These are phyloP conservation scores for Oceanites oceanicus DNA, from an alignment of 2,113 vertebrate genomes.

Conservation along the genomic window DNA sequence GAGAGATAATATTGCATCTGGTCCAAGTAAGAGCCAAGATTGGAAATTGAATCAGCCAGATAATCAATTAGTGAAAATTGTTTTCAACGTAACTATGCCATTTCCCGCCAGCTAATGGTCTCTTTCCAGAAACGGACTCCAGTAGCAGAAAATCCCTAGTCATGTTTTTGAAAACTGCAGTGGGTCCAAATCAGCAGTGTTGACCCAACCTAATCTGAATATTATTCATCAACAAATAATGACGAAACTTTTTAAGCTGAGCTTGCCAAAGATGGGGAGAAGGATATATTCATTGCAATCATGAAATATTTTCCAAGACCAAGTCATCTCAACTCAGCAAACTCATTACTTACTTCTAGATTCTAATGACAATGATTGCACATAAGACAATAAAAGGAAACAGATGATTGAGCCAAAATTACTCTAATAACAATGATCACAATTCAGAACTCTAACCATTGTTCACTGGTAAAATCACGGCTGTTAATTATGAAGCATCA, in stretches of 20 bases:
- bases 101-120: not conserved
- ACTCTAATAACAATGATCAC: not conserved
- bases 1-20: not conserved
- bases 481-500: not conserved
- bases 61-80: slow-evolving; percentile 15
- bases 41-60: not conserved
- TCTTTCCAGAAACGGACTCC: slow-evolving; percentile 6
- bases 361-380: not conserved
- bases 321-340: not conserved
- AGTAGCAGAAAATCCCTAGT: not conserved
- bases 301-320: not conserved
- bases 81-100: not conserved
- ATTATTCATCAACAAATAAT: not conserved
- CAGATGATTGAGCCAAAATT: not conserved
- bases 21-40: not conserved
- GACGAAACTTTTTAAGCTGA: not conserved
- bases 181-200: not conserved
- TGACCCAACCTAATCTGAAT: not conserved
- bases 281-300: not conserved
- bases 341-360: not conserved
- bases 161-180: not conserved
- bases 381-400: not conserved
- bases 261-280: not conserved
- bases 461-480: not conserved
- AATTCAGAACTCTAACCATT: not conserved